Base-by-base conservation (phyloP, 2,888 invertebrate species). In the Patella ulyssiponensis region DNA sequence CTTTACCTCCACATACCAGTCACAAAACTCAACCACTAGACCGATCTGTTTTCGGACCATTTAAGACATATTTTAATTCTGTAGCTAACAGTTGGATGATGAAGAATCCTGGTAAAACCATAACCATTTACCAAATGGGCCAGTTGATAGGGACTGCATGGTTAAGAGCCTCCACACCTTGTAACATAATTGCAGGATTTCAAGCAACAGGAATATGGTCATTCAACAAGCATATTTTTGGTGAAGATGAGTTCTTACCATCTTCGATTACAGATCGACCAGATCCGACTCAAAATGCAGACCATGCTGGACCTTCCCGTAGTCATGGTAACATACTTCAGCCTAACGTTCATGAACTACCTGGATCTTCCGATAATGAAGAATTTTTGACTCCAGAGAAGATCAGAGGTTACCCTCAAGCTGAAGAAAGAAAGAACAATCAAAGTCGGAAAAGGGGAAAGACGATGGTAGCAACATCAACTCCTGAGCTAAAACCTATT, bases 1-100 rank as follows among this genome's bases (percentile, higher is more conserved):
- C 77, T 27, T 33, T 79, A 2, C 79, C 79, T 23, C 80, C 80
- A 11, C 77, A 78, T 51, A 74, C 75, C 14, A 71, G 74, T 27
- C 73, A 79, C 71, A 77, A 75, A 52, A 74, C 73, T n/a, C 79
- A 77, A 74, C 79, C 79, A 20, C 51, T 77, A 56, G 79, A 79
- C 56, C 2, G 76, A 9, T 52, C 69, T 56, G 77, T 79, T 2
- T 78, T 54, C 58, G 75, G 78, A 11, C 78, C 76, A n/a, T n/a
- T 76, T 17, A 78, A 78, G 56, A 53, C 56, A n/a, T 76, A 72
- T 52, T 78, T 53, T 54, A 79, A 72, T 77, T 17, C 70, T 33
- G 73, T 17, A 15, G 76, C 71, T 9, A 77, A 77, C 27, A 23
- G 27, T 15, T 79, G 77, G 79, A 77, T 76, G 74, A 44, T 79